phyloP scores from a whole-genome alignment of 2,888 invertebrate genomes.

The Tridacna crocea region DNA sequence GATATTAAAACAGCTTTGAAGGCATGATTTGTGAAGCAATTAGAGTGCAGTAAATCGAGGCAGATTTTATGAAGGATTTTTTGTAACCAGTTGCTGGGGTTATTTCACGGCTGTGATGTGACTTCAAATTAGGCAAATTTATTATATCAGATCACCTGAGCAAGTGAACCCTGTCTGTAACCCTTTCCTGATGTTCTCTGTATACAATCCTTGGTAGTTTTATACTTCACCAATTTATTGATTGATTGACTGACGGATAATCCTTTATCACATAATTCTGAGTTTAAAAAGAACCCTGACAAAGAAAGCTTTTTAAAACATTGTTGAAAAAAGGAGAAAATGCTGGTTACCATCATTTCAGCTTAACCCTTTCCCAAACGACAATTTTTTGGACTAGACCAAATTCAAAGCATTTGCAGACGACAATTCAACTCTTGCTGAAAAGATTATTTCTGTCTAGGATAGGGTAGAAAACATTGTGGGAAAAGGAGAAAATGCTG shows the following conservation, averaged over 20 bases:
- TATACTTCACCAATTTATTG: no score
- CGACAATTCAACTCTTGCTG: no score
- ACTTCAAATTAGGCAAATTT: conserved; percentile 3
- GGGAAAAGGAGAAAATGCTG: not conserved
- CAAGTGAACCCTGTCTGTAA: not conserved
- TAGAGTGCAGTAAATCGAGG: no score
- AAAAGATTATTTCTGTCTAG: no score
- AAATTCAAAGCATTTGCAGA: no score
- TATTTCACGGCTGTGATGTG: conserved; percentile 7
- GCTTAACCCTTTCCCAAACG: conserved; percentile 19
- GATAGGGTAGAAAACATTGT: conserved; percentile 15
- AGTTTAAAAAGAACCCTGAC: not conserved
- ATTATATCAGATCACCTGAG: not conserved
- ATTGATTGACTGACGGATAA: no score
- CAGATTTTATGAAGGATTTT: not conserved
- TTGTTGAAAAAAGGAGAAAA: not conserved
- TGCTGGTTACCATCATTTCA: no score
- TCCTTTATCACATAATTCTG: not conserved
- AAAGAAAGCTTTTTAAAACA: not conserved
- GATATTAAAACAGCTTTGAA: no score
- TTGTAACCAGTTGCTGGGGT: not conserved
- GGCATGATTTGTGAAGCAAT: no score
- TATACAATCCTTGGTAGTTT: not conserved
- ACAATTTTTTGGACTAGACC: no score
- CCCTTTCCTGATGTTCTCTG: not conserved